A percentile compares a stretch with the other conserved stretches of the same genome.
These are phyloP conservation scores for Lysiphlebus fabarum DNA, from an alignment of 1,140 invertebrate genomes.

Conservation along the genomic window DNA sequence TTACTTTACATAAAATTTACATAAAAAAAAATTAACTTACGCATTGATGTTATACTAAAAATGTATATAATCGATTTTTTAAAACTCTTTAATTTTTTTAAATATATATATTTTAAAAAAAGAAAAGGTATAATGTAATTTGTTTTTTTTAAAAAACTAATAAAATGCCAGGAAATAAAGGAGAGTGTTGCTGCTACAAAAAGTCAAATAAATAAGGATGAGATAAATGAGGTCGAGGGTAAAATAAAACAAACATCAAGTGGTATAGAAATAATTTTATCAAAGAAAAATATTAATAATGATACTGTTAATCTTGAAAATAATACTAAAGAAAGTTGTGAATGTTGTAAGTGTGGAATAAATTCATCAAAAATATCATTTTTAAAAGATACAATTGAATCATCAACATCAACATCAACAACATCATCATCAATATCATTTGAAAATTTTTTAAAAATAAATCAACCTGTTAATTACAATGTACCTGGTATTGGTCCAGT, in stretches of 20 bases:
- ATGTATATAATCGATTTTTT: too few relatives aligned
- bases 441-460: too few relatives aligned
- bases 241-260: neutral
- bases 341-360: conserved; percentile 28
- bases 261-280: too few relatives aligned
- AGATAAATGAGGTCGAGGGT: conserved; percentile 10
- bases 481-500: conserved; percentile 44
- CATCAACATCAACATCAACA: too few relatives aligned
- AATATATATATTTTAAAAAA: too few relatives aligned
- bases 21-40: too few relatives aligned
- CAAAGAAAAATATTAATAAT: neutral
- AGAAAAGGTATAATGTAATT: neutral
- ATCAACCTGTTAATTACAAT: conserved; percentile 21
- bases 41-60: too few relatives aligned
- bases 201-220: neutral
- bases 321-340: conserved; percentile 26
- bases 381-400: conserved; percentile 8
- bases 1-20: too few relatives aligned
- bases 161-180: neutral
- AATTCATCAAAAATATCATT: conserved; percentile 26
- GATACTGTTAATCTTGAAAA: conserved; percentile 24
- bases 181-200: neutral
- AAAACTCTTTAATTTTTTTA: too few relatives aligned
- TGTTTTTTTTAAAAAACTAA: neutral
- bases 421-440: neutral